phyloP scores from a whole-genome alignment of 2,888 invertebrate genomes.

The Mythimna ferrago region DNA sequence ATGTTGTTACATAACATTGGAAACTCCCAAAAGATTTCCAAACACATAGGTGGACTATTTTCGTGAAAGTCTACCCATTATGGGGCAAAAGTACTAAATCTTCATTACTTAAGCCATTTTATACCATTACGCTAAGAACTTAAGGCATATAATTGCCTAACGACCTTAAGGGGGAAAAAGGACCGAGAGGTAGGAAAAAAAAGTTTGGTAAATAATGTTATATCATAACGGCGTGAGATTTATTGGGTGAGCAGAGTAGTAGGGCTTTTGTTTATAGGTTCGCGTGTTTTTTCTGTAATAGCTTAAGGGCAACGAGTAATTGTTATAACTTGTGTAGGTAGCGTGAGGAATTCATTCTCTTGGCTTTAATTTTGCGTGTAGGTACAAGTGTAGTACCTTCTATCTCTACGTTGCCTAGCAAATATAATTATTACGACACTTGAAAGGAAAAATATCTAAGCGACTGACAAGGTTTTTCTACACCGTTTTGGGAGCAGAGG shows the following conservation, averaged over 20 bases:
- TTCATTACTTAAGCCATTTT: slow-evolving; percentile 63
- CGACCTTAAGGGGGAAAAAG: slow-evolving; percentile 48
- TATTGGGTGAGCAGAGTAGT: slow-evolving; percentile 57
- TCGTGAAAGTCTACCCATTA: slow-evolving; percentile 51
- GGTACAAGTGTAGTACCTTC: too few relatives aligned
- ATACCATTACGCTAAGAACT: slow-evolving; percentile 62
- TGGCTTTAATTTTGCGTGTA: slow-evolving; percentile 4
- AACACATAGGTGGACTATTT: slow-evolving; percentile 59
- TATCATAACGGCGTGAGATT: slow-evolving; percentile 65
- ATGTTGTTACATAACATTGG: slow-evolving; percentile 28
- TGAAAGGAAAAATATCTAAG: too few relatives aligned
- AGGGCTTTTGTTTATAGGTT: slow-evolving; percentile 63
- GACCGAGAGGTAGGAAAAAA: slow-evolving; percentile 46
- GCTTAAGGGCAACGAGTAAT: slow-evolving; percentile 49
- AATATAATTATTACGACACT: too few relatives aligned
- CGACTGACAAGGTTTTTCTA: too few relatives aligned
- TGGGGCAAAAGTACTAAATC: slow-evolving; percentile 54
- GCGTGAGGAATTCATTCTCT: slow-evolving; percentile 5
- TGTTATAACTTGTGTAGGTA: slow-evolving; percentile 42
- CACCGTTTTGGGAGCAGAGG: too few relatives aligned
- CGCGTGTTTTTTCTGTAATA: slow-evolving; percentile 62
- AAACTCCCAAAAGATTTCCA: slow-evolving; percentile 45
- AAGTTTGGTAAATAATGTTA: slow-evolving; percentile 65
- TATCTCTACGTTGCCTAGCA: too few relatives aligned
- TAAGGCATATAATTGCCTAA: slow-evolving; percentile 67